Conservation (phyloP, 1,140 invertebrate genomes). For the Formica selysi region DNA sequence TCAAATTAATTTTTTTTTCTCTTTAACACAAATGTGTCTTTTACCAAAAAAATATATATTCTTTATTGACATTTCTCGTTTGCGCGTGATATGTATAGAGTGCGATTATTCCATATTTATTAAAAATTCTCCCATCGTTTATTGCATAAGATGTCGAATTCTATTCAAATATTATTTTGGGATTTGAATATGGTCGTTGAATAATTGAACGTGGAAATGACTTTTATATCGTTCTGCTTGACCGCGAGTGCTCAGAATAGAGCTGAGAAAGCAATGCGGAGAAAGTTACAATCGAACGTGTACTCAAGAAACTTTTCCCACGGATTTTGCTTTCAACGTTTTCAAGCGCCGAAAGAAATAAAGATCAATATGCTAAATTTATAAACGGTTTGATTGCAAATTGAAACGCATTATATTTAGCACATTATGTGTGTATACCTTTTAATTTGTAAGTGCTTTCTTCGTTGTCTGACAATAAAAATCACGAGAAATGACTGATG, state of each 20-base stretch:
- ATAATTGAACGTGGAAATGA: conserved; percentile 66
- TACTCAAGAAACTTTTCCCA: conserved; percentile 82
- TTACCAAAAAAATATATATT: not conserved
- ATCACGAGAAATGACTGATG: not conserved
- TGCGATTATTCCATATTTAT: not conserved
- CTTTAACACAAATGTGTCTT: not conserved
- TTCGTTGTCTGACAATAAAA: not conserved
- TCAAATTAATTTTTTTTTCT: too few relatives aligned
- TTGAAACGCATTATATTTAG: conserved; percentile 3
- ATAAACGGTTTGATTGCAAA: conserved; percentile 14
- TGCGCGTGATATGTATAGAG: too few relatives aligned
- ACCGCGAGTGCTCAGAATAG: conserved; percentile 74
- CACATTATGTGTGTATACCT: not conserved
- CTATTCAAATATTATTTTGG: not conserved
- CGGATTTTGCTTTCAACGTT: conserved; percentile 79
- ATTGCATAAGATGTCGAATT: not conserved
- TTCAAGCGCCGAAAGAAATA: conserved; percentile 43
- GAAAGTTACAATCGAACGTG: conserved; percentile 80
- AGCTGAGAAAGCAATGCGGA: conserved; percentile 80
- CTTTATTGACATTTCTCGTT: not conserved
- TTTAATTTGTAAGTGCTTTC: not conserved
- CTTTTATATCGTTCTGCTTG: conserved; percentile 76
- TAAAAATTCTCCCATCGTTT: not conserved
- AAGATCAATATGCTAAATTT: not conserved
- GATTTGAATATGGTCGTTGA: conserved; percentile 8